Conservation (phyloP, 92 coral and sea anemone genomes). For the Hydrozoanthus gracilis region DNA sequence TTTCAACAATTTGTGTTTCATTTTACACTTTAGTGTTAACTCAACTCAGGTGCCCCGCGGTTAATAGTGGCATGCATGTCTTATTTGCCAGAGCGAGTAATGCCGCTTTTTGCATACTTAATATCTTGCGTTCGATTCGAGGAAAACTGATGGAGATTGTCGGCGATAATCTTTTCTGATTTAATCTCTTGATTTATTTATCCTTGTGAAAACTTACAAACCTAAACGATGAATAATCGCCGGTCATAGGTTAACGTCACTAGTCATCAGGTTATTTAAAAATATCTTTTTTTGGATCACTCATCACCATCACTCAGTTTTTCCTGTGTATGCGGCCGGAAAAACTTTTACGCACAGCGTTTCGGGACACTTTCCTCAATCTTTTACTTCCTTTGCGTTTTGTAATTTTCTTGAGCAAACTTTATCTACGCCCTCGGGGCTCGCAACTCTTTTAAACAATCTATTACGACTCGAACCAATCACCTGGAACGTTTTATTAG, state of each 20-base stretch:
- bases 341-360: background rate
- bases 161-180: background rate
- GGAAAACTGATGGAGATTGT: no score
- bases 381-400: background rate
- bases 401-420: background rate
- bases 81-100: no score
- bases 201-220: background rate
- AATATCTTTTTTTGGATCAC: background rate
- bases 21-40: no score
- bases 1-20: no score
- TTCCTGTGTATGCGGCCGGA: background rate
- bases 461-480: slow-evolving; percentile 30
- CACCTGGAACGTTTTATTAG: slow-evolving; percentile 38
- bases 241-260: background rate
- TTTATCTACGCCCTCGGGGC: background rate
- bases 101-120: no score
- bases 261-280: background rate
- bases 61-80: no score
- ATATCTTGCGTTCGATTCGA: no score
- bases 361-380: background rate
- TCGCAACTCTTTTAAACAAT: background rate
- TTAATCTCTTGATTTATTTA: background rate
- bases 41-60: no score
- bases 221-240: background rate
- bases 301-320: background rate